Evolutionary conservation across 2,797 vertebrate genomes (phyloP).

Genomic region (Cercopithecus hamlyni): DNA sequence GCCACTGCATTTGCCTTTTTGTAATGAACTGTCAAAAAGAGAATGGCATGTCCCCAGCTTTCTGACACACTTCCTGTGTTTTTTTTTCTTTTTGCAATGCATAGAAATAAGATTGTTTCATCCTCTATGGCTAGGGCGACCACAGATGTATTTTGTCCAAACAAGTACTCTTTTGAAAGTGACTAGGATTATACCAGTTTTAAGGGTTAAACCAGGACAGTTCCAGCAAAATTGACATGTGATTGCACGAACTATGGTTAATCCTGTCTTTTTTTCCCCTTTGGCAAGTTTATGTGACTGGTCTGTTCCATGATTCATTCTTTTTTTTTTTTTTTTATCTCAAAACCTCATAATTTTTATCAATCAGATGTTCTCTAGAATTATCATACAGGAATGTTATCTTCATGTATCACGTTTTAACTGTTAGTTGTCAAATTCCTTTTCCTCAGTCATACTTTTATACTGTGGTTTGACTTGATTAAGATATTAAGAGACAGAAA

Average conservation of each 20-base stretch:
- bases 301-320: neutral
- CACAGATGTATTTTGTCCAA: neutral
- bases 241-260: neutral
- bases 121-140: neutral
- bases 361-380: neutral
- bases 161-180: neutral
- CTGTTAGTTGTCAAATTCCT: neutral
- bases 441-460: neutral
- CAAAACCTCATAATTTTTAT: constrained; percentile 20
- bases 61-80: neutral
- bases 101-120: neutral
- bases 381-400: neutral
- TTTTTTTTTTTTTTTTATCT: neutral
- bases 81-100: neutral
- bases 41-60: neutral
- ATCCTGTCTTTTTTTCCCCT: neutral
- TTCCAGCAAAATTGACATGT: neutral
- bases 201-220: neutral
- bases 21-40: constrained; percentile 50
- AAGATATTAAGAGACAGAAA: neutral
- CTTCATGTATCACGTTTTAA: neutral
- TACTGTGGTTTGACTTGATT: neutral
- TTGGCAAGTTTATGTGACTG: constrained; percentile 13
- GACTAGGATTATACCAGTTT: neutral
- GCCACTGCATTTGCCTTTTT: constrained; percentile 60